Base-by-base conservation (phyloP, 2,888 invertebrate genomes). In the Andrena fulva region DNA sequence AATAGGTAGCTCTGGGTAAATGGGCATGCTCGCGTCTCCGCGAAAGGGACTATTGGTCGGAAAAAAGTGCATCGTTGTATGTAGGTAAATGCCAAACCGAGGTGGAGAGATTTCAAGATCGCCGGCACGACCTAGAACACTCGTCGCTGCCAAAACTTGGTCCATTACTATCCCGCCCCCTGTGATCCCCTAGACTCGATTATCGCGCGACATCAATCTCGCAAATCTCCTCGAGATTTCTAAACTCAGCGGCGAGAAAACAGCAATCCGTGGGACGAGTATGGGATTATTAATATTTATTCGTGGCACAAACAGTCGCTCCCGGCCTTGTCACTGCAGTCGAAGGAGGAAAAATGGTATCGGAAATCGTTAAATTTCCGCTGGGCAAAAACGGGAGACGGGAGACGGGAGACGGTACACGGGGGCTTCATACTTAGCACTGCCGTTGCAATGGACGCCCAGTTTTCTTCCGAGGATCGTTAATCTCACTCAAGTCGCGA, bases 401-500 rank as follows among this genome's bases (percentile, higher is more conserved):
- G 31, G n/a, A n/a, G n/a, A 62, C 42, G 2, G 8, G 48, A 50
- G 52, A 67, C 60, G 69, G 31, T 27, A 56, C 29, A 63, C 52
- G 42, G n/a, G 7, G 42, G 54, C 35, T n/a, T 10, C 56, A 27
- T 56, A 20, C 20, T 20, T 20, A 54, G n/a, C 16, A n/a, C 29
- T 42, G 42, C 42, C 42, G 70, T 72, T 80, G 84, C 70, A 67
- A n/a, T 27, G 59, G 80, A 78, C 75, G 67, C 31, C 33, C 16
- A 59, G 69, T 64, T 77, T 76, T 67, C 84, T 52, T 67, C 70
- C 20, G 64, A 29, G 71, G 73, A 56, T 85, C 85, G 81, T 85
- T 84, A 84, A 85, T 85, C 84, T 85, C 85, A 73, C 81, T 84
- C 84, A 63, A 48, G 16, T 52, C 27, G 64, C 56, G 85, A 85